phyloP scores from a whole-genome alignment of 2,113 vertebrate genomes.

The Willisornis vidua region DNA sequence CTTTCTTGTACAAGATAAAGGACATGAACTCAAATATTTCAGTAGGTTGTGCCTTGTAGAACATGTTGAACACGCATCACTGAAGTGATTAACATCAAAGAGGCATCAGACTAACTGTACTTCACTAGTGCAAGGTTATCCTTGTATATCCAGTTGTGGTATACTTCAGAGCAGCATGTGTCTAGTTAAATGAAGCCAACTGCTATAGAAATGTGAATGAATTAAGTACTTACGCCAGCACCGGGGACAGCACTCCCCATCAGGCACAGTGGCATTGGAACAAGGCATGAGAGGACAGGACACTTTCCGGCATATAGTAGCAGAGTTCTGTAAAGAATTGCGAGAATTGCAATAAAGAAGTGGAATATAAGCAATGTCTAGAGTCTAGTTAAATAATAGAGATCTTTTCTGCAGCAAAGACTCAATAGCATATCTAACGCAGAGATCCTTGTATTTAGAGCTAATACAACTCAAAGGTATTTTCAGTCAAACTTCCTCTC shows the following conservation, averaged over 20 bases:
- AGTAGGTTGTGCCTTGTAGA: neutral
- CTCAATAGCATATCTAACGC: neutral
- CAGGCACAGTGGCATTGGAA: slow-evolving; percentile 91
- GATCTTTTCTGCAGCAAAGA: neutral
- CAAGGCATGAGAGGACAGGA: slow-evolving; percentile 96
- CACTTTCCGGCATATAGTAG: slow-evolving; percentile 92
- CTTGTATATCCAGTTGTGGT: neutral
- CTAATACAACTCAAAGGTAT: neutral
- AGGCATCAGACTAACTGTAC: neutral
- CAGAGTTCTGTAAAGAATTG: slow-evolving; percentile 84
- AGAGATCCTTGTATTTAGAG: neutral
- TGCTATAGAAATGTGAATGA: neutral
- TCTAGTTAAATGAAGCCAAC: neutral
- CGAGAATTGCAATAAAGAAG: neutral
- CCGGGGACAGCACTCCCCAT: slow-evolving; percentile 96
- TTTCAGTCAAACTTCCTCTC: neutral
- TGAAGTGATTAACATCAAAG: neutral
- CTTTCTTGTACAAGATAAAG: neutral
- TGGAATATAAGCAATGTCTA: neutral
- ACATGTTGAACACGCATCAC: neutral
- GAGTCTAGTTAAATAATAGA: neutral
- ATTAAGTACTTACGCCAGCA: slow-evolving; percentile 87
- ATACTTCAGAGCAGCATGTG: neutral
- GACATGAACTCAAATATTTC: neutral
- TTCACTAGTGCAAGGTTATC: neutral